Percentiles rank a stretch among this genome's conserved stretches.
These are phyloP conservation scores for Ceratitis capitata DNA, from an alignment of 1,140 invertebrate species.

Conservation along the genomic window DNA sequence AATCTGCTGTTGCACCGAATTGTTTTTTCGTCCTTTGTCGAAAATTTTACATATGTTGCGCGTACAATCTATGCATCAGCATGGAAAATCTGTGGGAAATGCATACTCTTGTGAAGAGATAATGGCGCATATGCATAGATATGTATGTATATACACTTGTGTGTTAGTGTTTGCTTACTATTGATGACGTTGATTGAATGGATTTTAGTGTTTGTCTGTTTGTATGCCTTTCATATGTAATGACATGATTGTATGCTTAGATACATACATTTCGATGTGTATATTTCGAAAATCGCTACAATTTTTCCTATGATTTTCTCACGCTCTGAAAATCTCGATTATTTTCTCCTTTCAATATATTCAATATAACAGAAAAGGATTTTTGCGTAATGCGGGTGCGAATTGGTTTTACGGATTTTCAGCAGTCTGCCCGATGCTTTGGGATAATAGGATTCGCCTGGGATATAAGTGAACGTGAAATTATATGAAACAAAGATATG, in stretches of 20 bases:
- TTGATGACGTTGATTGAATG: slow-evolving; percentile 20
- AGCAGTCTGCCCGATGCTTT: background rate
- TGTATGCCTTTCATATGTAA: background rate
- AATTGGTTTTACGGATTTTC: background rate
- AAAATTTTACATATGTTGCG: background rate
- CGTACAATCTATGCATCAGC: background rate
- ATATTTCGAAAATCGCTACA: background rate
- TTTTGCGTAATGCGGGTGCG: slow-evolving; percentile 28
- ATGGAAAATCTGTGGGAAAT: background rate
- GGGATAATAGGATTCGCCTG: background rate
- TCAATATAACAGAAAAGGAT: background rate
- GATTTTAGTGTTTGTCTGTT: background rate
- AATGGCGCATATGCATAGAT: background rate
- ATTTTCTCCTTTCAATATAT: background rate
- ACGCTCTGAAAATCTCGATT: background rate
- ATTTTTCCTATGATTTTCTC: background rate
- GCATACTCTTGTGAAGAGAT: background rate
- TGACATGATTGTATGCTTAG: background rate
- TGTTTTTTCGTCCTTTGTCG: background rate
- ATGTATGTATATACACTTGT: background rate
- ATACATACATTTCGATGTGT: background rate
- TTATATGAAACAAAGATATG: background rate
- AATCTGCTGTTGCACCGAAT: background rate
- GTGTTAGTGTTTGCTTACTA: background rate
- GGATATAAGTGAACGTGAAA: background rate